Evolutionary conservation across 1,140 invertebrate genomes (phyloP), one percentile per base, ranked within the genome.

Genomic region (Cydia amplana): DNA sequence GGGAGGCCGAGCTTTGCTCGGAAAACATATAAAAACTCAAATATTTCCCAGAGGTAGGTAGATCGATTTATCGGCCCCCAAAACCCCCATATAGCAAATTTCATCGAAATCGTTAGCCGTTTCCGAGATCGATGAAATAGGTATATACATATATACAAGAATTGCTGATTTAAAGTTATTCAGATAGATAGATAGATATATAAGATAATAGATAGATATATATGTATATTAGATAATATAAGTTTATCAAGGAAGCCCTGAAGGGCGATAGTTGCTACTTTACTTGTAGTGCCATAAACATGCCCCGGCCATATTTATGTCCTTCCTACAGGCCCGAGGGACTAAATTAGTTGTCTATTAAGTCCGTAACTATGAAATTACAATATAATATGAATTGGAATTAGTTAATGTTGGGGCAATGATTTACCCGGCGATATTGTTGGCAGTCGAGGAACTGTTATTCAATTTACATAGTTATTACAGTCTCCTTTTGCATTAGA

Each of bases 321-420:
- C 65, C 65, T 36, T 70, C 28, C 65, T 70, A 70, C 16, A 70
- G 5, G 32, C 65, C 65, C 65, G 16, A 70, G 65, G 65, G 65
- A 43, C 28, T 18, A 70, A 70, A 70, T 70, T 70, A 70, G 65
- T 18, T 70, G 65, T 32, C 65, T 70, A 70, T 70, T 70, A 70
- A 70, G 36, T 20, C 32, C 32, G 32, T 70, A 70, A 70, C 65
- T 70, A 70, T 70, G 28, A 70, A 70, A 70, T 70, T 70, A 70
- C 65, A 36, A 36, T 70, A 70, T 70, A 70, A 70, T 70, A 70
- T 36, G 65, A 70, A 70, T 70, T 18, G 65, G 32, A 70, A 43
- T 70, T 70, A n/a, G 65, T 70, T 70, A 60, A 70, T 70, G 32
- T 70, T 40, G 28, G n/a, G 65, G 65, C 65, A 18, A 36, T 70